Percentiles rank a stretch among this genome's conserved stretches.
phyloP scores from a whole-genome alignment of 2,113 vertebrate genomes.

The Syngnathus floridae region DNA sequence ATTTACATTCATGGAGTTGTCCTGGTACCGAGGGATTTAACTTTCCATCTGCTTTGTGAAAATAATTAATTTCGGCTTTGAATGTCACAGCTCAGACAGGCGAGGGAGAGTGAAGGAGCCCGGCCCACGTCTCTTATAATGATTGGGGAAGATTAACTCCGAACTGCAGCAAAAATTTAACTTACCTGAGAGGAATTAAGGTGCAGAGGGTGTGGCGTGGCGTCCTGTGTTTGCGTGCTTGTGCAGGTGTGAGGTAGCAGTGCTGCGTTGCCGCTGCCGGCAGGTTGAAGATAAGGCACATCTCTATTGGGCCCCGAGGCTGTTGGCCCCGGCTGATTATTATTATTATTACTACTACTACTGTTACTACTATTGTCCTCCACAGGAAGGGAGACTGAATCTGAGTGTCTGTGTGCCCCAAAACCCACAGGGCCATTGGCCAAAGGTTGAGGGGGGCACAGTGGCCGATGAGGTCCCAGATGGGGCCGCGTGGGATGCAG shows the following conservation, averaged over 20 bases:
- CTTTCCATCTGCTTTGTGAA: too few species aligned
- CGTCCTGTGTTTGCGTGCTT: conserved; percentile 93
- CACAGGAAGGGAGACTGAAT: conserved; percentile 72
- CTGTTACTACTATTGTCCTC: conserved; percentile 64
- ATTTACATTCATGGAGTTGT: too few species aligned
- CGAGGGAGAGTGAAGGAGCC: too few species aligned
- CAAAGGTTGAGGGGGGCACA: conserved; percentile 83
- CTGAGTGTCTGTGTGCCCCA: conserved; percentile 79
- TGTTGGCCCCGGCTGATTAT: conserved; percentile 76
- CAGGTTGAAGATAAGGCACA: conserved; percentile 98
- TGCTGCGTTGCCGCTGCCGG: conserved; percentile 70
- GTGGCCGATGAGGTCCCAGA: conserved; percentile 62
- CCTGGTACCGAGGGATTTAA: too few species aligned
- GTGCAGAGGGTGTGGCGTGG: conserved; percentile 88
- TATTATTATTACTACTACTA: conserved; percentile 60
- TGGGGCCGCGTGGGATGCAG: conserved; percentile 78
- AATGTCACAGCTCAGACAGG: too few species aligned
- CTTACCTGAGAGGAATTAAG: conserved; percentile 96
- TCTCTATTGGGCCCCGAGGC: conserved; percentile 96
- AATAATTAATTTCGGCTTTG: too few species aligned
- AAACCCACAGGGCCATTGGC: conserved; percentile 89
- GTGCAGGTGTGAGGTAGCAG: conserved; percentile 99
- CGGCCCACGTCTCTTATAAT: too few species aligned
- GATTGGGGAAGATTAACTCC: too few species aligned
- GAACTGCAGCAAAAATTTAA: too few species aligned